phyloP scores from a whole-genome alignment of 1,140 invertebrate species.

The Pollicipes pollicipes region DNA sequence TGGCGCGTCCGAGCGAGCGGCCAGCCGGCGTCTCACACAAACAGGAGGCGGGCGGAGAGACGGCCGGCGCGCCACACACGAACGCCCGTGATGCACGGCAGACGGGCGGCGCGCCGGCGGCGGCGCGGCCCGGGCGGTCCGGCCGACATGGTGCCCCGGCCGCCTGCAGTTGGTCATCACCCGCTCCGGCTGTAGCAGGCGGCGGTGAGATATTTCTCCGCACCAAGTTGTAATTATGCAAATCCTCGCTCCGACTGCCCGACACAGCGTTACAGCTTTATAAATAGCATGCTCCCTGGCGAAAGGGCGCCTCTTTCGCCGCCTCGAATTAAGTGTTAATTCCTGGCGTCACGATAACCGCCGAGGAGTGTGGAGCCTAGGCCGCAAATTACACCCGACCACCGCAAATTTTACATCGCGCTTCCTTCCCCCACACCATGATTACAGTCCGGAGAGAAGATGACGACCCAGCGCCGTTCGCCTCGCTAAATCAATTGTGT shows the following conservation, averaged over 20 bases:
- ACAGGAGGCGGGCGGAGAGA: no score
- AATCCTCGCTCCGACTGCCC: neutral
- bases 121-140: no score
- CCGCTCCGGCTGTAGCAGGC: no score
- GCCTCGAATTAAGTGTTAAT: neutral
- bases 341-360: neutral
- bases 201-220: constrained; percentile 1
- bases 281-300: neutral
- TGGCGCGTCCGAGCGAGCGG: no score
- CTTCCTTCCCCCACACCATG: neutral
- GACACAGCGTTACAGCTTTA: neutral
- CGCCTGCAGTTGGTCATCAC: no score
- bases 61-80: no score
- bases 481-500: neutral
- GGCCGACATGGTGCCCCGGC: no score
- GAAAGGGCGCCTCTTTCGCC: neutral
- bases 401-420: neutral
- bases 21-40: no score
- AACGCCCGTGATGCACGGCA: no score
- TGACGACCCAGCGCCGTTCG: neutral
- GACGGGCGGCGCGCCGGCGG: no score
- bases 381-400: neutral
- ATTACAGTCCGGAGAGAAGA: neutral
- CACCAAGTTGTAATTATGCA: neutral
- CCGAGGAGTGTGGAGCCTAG: neutral